Base-by-base conservation (phyloP, 2,888 invertebrate genomes). In the Dexiosoma caninum region DNA sequence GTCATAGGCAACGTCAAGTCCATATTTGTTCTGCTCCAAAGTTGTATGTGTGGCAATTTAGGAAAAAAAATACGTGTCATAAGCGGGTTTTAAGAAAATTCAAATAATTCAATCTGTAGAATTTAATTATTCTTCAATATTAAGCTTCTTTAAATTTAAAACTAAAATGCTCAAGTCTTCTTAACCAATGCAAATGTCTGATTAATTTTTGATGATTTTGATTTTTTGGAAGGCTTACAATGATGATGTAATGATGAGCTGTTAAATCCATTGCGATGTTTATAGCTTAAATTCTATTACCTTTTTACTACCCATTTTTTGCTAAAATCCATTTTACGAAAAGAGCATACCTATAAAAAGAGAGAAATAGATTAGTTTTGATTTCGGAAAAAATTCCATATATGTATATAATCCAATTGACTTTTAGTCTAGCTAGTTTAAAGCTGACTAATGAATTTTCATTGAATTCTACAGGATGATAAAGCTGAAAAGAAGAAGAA, bases 281-380 rank as follows among this genome's bases (percentile, higher is more conserved):
- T 37, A 66, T 60, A 35, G 4, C 23, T 62, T 49, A 21, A 51
- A 19, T 32, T 74, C 46, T 55, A 60, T 70, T 69, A 69, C 67
- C 60, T 75, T 67, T 35, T 49, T 27, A 21, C 21, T n/a, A 8
- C 5, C 49, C 46, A 49, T n/a, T n/a, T n/a, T n/a, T 9, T 4
- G 46, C 27, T 16, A 5, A 2, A 44, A 21, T 40, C 37, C 40
- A 3, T 14, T 23, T 16, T 23, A 3, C n/a, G 21, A 8, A 16
- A 5, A 37, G 35, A 21, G 30, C 12, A 7, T 37, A 62, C 71
- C 82, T 78, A 81, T 1, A 80, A 55, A n/a, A 74, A 70, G 44
- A 69, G 67, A 81, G 49, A 82, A 83, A 83, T 82, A 83, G 69
- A 66, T 83, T 83, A 83, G 60, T 64, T 60, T n/a, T 14, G 9